A percentile compares a stretch with the other conserved stretches of the same genome.
Evolutionary conservation across 2,113 vertebrate genomes (phyloP).

Genomic region (Macaca nemestrina): DNA sequence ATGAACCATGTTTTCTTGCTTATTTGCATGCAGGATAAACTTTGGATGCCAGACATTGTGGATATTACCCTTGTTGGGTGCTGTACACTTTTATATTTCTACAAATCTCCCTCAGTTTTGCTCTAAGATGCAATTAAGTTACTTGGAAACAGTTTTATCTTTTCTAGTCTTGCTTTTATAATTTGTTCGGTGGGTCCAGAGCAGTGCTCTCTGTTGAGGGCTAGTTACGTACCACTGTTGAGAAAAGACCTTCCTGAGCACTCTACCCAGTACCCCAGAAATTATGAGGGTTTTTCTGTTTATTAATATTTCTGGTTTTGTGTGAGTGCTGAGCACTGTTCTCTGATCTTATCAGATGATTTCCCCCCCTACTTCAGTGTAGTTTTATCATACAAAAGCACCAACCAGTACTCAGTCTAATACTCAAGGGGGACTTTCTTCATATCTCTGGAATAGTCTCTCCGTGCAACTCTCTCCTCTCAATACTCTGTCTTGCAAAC

Average conservation of each 20-base stretch:
- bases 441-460: neutral
- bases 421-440: neutral
- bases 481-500: neutral
- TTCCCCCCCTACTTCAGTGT: neutral
- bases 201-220: neutral
- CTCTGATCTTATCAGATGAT: neutral
- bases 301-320: neutral
- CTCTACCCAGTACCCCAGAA: neutral
- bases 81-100: conserved; percentile 1
- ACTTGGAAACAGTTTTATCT: neutral
- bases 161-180: neutral
- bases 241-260: neutral
- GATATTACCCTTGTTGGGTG: neutral
- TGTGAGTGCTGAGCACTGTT: neutral
- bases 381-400: neutral
- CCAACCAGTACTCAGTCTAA: neutral
- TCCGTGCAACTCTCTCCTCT: neutral
- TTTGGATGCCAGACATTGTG: neutral
- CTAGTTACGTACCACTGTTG: neutral
- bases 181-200: neutral
- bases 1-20: neutral
- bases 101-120: neutral
- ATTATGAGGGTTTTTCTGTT: neutral
- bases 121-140: neutral
- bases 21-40: neutral